Percentiles rank a stretch among this genome's conserved stretches.
Evolutionary conservation across 2,888 invertebrate species (phyloP).

Genomic region (Yponomeuta cagnagella): DNA sequence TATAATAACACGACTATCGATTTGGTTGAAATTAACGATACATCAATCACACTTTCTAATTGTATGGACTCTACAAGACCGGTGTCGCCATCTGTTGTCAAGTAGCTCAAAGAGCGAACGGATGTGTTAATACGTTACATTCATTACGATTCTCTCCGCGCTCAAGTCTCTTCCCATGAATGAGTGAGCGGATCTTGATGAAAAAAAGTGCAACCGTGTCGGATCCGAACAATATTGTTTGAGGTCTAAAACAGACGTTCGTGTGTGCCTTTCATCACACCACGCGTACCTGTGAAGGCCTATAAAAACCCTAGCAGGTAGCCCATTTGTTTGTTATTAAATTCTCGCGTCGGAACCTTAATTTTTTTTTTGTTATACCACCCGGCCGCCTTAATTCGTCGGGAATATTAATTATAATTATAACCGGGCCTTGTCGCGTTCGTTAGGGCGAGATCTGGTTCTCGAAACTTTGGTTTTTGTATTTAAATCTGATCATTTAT

Average conservation of each 20-base stretch:
- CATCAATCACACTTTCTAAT: conserved; percentile 14
- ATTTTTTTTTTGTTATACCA: conserved; percentile 33
- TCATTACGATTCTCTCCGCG: conserved; percentile 33
- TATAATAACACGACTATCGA: conserved; percentile 19
- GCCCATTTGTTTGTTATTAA: conserved; percentile 76
- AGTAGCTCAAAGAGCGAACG: conserved; percentile 53
- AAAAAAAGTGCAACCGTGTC: conserved; percentile 71
- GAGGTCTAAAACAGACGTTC: conserved; percentile 67
- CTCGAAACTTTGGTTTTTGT: conserved; percentile 53
- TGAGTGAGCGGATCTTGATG: conserved; percentile 37
- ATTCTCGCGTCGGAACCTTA: conserved; percentile 70
- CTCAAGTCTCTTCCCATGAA: conserved; percentile 49
- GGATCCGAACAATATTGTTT: conserved; percentile 69
- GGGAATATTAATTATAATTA: conserved; percentile 76
- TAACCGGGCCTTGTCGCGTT: conserved; percentile 69
- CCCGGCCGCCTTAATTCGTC: conserved; percentile 71
- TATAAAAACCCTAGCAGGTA: conserved; percentile 74
- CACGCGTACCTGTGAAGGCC: conserved; percentile 64
- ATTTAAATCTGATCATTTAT: conserved; percentile 72
- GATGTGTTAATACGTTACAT: conserved; percentile 4
- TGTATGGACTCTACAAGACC: conserved; percentile 24
- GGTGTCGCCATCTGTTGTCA: conserved; percentile 55
- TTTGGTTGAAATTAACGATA: neutral
- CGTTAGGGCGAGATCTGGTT: conserved; percentile 51
- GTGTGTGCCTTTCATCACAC: conserved; percentile 66